Evolutionary conservation across 2,888 invertebrate species (phyloP).

Genomic region (Andrena haemorrhoa): DNA sequence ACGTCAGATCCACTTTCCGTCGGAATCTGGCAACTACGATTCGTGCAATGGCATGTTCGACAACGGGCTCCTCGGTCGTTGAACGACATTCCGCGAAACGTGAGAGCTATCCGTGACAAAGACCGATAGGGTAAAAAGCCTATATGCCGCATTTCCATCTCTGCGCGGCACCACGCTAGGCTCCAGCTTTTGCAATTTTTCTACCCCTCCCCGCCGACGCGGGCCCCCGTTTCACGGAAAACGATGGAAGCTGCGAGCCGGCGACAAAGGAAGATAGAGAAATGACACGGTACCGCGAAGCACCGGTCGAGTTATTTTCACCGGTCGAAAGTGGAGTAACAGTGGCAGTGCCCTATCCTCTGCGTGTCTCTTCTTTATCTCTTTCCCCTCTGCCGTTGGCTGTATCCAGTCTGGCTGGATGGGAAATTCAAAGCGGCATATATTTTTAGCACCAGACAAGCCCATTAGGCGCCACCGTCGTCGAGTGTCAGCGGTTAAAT

Average conservation of each 20-base stretch:
- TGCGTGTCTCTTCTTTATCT: slow-evolving; percentile 11
- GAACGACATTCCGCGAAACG: slow-evolving; percentile 53
- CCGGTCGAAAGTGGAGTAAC: slow-evolving; percentile 75
- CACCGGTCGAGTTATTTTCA: slow-evolving; percentile 76
- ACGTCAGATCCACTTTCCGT: background rate
- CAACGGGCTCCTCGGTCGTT: slow-evolving; percentile 54
- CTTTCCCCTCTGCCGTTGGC: background rate
- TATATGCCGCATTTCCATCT: slow-evolving; percentile 62
- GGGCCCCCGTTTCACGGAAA: slow-evolving; percentile 53
- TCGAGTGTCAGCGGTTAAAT: slow-evolving; percentile 70
- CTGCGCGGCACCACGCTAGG: slow-evolving; percentile 37
- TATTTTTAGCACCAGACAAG: slow-evolving; percentile 77
- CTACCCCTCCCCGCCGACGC: slow-evolving; percentile 14
- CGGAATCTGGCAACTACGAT: background rate
- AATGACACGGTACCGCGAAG: slow-evolving; percentile 63
- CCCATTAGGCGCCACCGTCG: slow-evolving; percentile 77
- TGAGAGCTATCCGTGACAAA: slow-evolving; percentile 60
- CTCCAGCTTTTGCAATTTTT: slow-evolving; percentile 54
- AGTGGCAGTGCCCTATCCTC: slow-evolving; percentile 39
- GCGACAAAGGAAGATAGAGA: slow-evolving; percentile 67
- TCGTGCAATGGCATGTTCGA: slow-evolving; percentile 24
- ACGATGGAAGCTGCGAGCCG: slow-evolving; percentile 51
- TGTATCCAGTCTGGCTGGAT: slow-evolving; percentile 44
- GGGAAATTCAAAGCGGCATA: slow-evolving; percentile 75
- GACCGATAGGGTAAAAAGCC: slow-evolving; percentile 60